Conservation (phyloP, 2,888 invertebrate genomes). For the Alloscopus bannaensis region DNA sequence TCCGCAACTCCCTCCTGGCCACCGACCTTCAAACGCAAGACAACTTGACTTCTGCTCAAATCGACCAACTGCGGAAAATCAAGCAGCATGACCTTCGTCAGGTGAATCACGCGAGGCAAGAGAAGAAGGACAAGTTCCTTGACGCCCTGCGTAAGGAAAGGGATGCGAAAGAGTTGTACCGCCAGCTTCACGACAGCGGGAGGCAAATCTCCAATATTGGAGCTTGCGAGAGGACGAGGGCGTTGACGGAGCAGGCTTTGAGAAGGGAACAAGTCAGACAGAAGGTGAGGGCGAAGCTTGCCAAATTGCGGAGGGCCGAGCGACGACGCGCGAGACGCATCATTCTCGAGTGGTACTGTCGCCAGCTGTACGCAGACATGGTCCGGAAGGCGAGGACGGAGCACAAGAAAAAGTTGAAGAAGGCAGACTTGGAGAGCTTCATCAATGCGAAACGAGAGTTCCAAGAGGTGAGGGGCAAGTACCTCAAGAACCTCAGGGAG, state of each 20-base stretch:
- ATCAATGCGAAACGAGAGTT: slow-evolving; percentile 40
- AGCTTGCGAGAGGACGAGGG: slow-evolving; percentile 1
- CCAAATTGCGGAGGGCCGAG: slow-evolving; percentile 36
- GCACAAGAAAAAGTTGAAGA: slow-evolving; percentile 14
- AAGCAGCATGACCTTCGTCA: background rate
- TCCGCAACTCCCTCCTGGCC: slow-evolving; percentile 20
- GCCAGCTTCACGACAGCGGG: background rate
- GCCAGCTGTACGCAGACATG: slow-evolving; percentile 49
- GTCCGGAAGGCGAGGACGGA: slow-evolving; percentile 32
- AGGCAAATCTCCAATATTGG: background rate
- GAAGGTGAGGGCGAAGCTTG: slow-evolving; percentile 29
- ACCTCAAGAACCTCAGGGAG: slow-evolving; percentile 7
- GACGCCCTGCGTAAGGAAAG: background rate
- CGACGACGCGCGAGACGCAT: slow-evolving; percentile 22
- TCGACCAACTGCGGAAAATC: background rate
- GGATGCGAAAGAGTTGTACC: slow-evolving; percentile 3
- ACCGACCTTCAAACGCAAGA: slow-evolving; percentile 20
- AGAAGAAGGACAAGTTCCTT: background rate
- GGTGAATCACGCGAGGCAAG: background rate
- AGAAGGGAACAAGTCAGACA: slow-evolving; percentile 12
- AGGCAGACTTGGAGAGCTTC: slow-evolving; percentile 36
- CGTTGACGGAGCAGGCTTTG: background rate
- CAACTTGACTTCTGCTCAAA: background rate
- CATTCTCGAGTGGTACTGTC: slow-evolving; percentile 48
- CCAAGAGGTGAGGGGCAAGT: slow-evolving; percentile 21